Conservation (phyloP, 2,113 vertebrate genomes). For the Phaethon lepturus region DNA sequence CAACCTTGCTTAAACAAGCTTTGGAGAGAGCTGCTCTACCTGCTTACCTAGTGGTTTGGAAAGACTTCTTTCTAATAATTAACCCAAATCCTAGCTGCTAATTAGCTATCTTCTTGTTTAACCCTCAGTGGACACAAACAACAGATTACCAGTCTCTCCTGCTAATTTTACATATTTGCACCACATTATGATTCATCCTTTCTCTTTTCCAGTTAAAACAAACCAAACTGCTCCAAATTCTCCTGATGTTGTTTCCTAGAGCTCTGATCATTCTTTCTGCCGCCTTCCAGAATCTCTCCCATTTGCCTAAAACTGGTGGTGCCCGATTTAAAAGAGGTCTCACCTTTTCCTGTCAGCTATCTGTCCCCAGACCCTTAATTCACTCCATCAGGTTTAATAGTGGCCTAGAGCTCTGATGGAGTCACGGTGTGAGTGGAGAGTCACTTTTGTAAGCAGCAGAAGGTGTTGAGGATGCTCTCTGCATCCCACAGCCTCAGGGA, state of each 20-base stretch:
- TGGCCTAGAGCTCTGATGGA: not conserved
- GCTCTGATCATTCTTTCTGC: not conserved
- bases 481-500: not conserved
- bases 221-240: not conserved
- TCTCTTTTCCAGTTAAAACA: not conserved
- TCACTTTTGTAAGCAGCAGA: not conserved
- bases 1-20: slow-evolving; percentile 51
- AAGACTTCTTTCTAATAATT: slow-evolving; percentile 62
- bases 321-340: not conserved
- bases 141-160: not conserved
- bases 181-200: not conserved
- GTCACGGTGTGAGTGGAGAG: not conserved
- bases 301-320: not conserved
- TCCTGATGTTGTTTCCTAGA: not conserved
- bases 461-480: not conserved
- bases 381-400: not conserved
- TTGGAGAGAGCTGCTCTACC: slow-evolving; percentile 50
- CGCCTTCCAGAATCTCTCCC: not conserved
- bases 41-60: slow-evolving; percentile 63
- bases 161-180: slow-evolving; percentile 15
- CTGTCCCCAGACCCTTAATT: not conserved
- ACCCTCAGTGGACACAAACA: slow-evolving; percentile 27
- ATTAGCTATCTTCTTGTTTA: slow-evolving; percentile 33
- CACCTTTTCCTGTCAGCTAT: not conserved
- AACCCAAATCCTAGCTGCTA: slow-evolving; percentile 40